A percentile compares a stretch with the other conserved stretches of the same genome.
phyloP scores from a whole-genome alignment of 2,888 invertebrate genomes.

The Lepidocyrtoides sp. region DNA sequence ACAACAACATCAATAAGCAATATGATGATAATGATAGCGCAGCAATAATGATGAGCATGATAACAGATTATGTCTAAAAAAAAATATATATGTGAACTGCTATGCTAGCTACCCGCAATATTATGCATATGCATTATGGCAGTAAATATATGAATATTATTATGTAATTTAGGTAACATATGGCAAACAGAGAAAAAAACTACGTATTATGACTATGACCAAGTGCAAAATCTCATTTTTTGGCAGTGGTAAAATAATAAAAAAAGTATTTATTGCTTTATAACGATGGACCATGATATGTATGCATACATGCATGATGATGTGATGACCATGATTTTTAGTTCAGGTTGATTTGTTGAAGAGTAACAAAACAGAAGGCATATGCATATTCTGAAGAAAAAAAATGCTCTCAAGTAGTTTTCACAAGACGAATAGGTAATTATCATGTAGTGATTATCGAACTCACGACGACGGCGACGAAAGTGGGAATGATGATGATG shows the following conservation, averaged over 20 bases:
- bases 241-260: neutral
- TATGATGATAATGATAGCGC: conserved; percentile 43
- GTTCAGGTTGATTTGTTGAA: neutral
- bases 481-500: conserved; percentile 32
- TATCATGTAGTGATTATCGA: conserved; percentile 35
- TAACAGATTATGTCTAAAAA: neutral
- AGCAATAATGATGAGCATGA: neutral
- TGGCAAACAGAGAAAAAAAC: conserved; percentile 23
- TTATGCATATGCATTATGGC: too few species aligned
- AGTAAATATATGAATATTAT: neutral
- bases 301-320: too few species aligned
- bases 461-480: neutral
- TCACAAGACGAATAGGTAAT: conserved; percentile 27
- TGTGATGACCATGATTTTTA: neutral
- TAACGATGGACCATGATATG: too few species aligned
- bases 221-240: neutral
- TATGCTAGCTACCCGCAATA: too few species aligned
- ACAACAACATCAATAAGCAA: conserved; percentile 7
- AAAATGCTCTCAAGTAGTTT: neutral
- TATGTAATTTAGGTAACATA: conserved; percentile 37
- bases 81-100: too few species aligned
- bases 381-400: too few species aligned
- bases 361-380: neutral
- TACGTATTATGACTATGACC: neutral
- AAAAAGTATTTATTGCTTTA: neutral